phyloP scores from a whole-genome alignment of 2,888 invertebrate genomes.

The Polyommatus icarus region DNA sequence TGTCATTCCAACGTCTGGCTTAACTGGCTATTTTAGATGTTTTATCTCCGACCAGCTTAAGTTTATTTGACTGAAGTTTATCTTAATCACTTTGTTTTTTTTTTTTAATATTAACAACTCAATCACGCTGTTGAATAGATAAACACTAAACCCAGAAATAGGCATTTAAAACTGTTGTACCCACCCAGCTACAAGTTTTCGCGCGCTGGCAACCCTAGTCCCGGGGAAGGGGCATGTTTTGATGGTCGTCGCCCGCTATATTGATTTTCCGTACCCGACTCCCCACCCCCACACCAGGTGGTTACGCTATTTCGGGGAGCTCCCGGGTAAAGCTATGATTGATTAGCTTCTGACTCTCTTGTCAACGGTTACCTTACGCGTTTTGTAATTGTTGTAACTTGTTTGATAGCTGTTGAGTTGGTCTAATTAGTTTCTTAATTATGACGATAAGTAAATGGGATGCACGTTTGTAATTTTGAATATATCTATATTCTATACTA shows the following conservation, averaged over 20 bases:
- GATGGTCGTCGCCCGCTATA: constrained; percentile 76
- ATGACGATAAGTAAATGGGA: background rate
- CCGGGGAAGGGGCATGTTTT: constrained; percentile 64
- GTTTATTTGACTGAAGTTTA: too few species aligned
- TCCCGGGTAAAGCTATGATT: constrained; percentile 62
- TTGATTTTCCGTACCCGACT: constrained; percentile 71
- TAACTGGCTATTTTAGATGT: too few species aligned
- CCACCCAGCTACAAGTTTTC: background rate
- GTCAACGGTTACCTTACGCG: constrained; percentile 32
- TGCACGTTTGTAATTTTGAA: background rate
- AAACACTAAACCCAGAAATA: background rate
- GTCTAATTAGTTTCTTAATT: constrained; percentile 11
- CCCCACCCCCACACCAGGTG: constrained; percentile 58
- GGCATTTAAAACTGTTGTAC: background rate
- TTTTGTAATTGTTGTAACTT: background rate
- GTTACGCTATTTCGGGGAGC: constrained; percentile 72
- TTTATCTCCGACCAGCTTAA: too few species aligned
- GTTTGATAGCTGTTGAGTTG: background rate
- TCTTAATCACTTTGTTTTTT: too few species aligned
- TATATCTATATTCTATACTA: too few species aligned
- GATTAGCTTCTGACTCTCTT: constrained; percentile 53
- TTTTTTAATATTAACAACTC: background rate
- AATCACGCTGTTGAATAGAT: background rate
- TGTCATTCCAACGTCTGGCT: too few species aligned
- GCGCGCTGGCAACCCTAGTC: constrained; percentile 34